Base-by-base conservation (phyloP, 2,888 invertebrate genomes). In the Boloria euphrosyne region DNA sequence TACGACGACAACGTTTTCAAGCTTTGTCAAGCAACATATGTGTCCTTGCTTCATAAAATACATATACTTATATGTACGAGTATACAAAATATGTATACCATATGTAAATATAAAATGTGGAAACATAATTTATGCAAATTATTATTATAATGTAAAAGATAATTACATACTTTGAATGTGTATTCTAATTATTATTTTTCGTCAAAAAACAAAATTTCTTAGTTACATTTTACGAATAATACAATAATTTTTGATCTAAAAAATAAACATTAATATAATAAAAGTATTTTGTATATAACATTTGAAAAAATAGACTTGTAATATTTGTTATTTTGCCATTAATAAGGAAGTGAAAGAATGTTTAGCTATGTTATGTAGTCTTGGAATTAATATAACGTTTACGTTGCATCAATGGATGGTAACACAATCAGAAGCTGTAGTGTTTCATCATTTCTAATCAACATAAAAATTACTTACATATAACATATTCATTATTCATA, bases 11-110 rank as follows among this genome's bases (percentile, higher is more conserved):
- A 22, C 3, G 22, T 22, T 22, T 67, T 54, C 61, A 79, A 76
- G 75, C 74, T 77, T 77, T 71, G 74, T 73, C 74, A 78, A 70
- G 74, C 78, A 86, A 83, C 87, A 87, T 71, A 81, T 87, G 86
- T 87, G 86, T 81, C 87, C 87, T 88, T 86, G 86, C 80, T 49
- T 49, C 17, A 49, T 16, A 4, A 47, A 47, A 47, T 47, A n/a
- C 7, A 13, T 22, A 22, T 13, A 49, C 16, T 7, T 49, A 10
- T 49, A 17, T 49, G 49, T 49, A 49, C 10, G 46, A 46, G 17
- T 49, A n/a, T n/a, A n/a, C n/a, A n/a, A n/a, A n/a, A n/a, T n/a
- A 10, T 49, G n/a, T n/a, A 49, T n/a, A 2, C 3, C n/a, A 17
- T n/a, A 49, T 17, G 16, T 49, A n/a, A 16, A 16, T 16, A 16